These are phyloP conservation scores for Ischnura elegans DNA, from an alignment of 2,888 invertebrate species.

Conservation along the genomic window DNA sequence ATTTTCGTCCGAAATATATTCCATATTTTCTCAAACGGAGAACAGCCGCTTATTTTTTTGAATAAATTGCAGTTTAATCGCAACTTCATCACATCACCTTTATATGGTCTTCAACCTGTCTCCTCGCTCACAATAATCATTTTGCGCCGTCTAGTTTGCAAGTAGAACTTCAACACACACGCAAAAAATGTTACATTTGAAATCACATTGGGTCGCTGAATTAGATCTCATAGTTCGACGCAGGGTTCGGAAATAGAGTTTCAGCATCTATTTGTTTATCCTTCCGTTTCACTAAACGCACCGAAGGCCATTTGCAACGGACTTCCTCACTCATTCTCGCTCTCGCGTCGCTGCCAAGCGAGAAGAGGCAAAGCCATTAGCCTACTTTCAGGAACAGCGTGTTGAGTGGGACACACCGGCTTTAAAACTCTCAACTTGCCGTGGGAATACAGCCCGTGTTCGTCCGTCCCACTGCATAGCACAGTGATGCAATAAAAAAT, in stretches of 20 bases:
- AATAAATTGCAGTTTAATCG: too few species aligned
- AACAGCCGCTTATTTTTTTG: too few species aligned
- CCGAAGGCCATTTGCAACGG: not conserved
- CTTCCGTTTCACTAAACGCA: not conserved
- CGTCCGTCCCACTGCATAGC: not conserved
- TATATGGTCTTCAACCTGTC: too few species aligned
- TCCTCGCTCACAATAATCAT: too few species aligned
- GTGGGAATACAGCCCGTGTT: not conserved
- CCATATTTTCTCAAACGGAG: too few species aligned
- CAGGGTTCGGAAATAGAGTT: not conserved
- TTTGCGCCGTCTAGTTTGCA: not conserved
- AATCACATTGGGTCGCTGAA: not conserved
- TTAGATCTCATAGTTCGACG: not conserved
- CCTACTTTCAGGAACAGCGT: not conserved
- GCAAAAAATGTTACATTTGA: not conserved
- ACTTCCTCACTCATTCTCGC: not conserved
- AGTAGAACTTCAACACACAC: not conserved
- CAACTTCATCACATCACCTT: too few species aligned
- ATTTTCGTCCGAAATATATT: too few species aligned
- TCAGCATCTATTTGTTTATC: not conserved
- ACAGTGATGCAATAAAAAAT: not conserved
- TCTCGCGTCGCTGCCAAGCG: not conserved
- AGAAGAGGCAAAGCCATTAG: slow-evolving; percentile 25
- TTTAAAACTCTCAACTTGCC: not conserved
- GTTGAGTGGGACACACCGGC: not conserved